Evolutionary conservation across 2,797 vertebrate species (phyloP), one percentile per base, ranked within the genome.

Genomic region (Pterois miles): DNA sequence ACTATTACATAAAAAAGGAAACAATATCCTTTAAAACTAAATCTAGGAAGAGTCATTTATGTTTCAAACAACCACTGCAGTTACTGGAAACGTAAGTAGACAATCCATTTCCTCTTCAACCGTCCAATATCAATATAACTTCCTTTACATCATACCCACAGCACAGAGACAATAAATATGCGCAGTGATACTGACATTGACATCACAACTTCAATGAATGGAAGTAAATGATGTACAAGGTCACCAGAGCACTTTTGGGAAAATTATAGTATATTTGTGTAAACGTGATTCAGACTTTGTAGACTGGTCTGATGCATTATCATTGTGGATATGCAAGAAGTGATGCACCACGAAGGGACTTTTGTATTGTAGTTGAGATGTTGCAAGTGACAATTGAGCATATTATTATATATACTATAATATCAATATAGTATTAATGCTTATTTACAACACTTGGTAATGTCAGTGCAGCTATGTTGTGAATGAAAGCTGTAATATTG

Each of bases 101-200:
- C 50, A 78, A 83, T 88, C 74, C 18, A 80, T 90, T 90, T 92
- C 90, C 88, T 84, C 67, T 78, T 83, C 66, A 75, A 13, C 67
- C 62, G 34, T 40, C 48, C 72, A 34, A 50, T 58, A 58, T 78
- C 73, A 48, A 86, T 69, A 60, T 4, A 0, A 2, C 59, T 80
- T 85, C 40, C 72, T 74, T 90, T 79, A 86, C 77, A 62, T 83
- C 71, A 79, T 14, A 52, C 50, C 22, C 40, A n/a, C 52, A 71
- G 38, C 52, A 74, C 48, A 63, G 16, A 74, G 65, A 52, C 63
- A 64, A 29, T 53, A 62, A 27, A 75, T 74, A 81, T 72, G 34
- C 4, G 16, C 25, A 80, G 48, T 22, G 14, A 83, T 20, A 33
- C 34, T 64, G 40, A 10, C 65, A 65, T 27, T 83, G n/a, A 62